phyloP scores from a whole-genome alignment of 2,797 vertebrate genomes.

The Dipus sagitta region DNA sequence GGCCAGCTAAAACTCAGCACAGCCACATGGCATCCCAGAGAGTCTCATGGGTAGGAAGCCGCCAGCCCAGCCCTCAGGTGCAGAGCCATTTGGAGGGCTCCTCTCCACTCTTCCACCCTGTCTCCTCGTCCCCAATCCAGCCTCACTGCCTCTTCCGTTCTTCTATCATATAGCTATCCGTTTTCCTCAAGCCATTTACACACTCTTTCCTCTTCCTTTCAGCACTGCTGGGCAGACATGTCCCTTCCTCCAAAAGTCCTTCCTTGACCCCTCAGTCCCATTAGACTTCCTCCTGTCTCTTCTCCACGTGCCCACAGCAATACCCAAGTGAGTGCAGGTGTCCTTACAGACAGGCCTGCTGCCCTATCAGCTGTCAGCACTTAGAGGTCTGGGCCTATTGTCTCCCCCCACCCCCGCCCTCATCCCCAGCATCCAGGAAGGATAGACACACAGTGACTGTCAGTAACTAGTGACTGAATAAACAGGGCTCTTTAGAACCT shows the following conservation, averaged over 20 bases:
- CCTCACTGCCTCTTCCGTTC: neutral
- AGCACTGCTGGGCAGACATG: neutral
- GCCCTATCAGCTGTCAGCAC: neutral
- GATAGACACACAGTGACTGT: neutral
- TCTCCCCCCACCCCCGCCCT: neutral
- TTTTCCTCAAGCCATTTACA: neutral
- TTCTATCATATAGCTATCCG: neutral
- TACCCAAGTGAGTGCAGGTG: fast-evolving
- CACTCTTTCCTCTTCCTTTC: neutral
- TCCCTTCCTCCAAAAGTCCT: neutral
- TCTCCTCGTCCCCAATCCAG: too few species aligned
- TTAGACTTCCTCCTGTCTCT: neutral
- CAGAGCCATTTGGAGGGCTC: neutral
- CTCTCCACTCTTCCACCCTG: neutral
- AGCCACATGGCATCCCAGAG: neutral
- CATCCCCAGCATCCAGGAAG: neutral
- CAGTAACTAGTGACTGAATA: constrained; percentile 22
- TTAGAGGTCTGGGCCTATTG: neutral
- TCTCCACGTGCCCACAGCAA: too few species aligned
- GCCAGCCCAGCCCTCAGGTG: neutral
- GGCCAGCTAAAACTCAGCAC: neutral
- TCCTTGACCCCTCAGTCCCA: neutral
- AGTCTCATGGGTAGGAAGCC: neutral
- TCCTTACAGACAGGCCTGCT: fast-evolving
- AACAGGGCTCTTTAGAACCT: neutral